phyloP scores from a whole-genome alignment of 2,797 vertebrate species.

The Coreius guichenoti region DNA sequence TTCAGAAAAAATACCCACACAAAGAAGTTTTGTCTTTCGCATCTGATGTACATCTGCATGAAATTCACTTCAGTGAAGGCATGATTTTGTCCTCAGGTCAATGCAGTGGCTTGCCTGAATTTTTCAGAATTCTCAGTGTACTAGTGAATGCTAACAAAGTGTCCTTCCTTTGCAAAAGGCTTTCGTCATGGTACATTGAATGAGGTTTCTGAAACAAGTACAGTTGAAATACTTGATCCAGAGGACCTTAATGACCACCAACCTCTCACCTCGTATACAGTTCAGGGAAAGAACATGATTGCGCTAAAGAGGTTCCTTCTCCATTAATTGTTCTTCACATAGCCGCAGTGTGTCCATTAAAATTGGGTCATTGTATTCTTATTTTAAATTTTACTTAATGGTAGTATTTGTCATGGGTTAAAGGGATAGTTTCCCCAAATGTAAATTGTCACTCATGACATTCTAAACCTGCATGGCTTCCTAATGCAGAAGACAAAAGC shows the following conservation, averaged over 20 bases:
- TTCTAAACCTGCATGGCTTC: not conserved
- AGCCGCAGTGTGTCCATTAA: not conserved
- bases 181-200: conserved; percentile 46
- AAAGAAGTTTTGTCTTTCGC: conserved; percentile 7
- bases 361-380: not conserved
- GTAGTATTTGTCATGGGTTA: not conserved
- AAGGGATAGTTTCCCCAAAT: not conserved
- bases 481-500: not conserved
- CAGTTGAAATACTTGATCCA: conserved; percentile 35
- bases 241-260: conserved; percentile 27
- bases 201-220: conserved; percentile 35
- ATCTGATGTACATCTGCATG: conserved; percentile 45
- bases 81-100: conserved; percentile 49
- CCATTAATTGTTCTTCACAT: conserved; percentile 8
- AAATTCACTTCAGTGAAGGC: conserved; percentile 45
- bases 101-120: conserved; percentile 40
- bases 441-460: not conserved
- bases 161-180: conserved; percentile 41
- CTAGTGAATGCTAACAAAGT: conserved; percentile 43
- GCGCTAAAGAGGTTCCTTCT: conserved; percentile 5
- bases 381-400: not conserved
- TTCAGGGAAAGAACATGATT: conserved; percentile 34
- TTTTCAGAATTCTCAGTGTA: conserved; percentile 43
- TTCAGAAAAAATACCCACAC: conserved; percentile 27
- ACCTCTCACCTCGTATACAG: conserved; percentile 17